These are phyloP conservation scores for Drosophila ohnishii DNA, from an alignment of 1,140 invertebrate genomes.

Conservation along the genomic window DNA sequence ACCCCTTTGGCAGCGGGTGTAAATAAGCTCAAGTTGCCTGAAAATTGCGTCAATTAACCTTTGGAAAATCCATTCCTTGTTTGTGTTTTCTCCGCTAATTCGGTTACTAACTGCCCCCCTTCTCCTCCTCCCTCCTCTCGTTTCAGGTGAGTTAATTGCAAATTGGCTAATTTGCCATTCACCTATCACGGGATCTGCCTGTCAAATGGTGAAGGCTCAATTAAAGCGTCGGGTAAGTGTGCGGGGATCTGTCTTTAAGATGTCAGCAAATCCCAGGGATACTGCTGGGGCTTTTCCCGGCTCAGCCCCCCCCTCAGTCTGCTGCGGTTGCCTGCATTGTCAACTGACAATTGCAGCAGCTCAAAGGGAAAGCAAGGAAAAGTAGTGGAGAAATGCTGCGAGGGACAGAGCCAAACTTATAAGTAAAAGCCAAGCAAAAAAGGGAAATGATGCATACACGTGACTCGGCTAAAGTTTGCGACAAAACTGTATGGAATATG, in stretches of 20 bases:
- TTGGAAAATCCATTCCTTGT: constrained; percentile 15
- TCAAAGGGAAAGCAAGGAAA: constrained; percentile 28
- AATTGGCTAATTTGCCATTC: constrained; percentile 20
- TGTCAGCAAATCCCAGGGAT: constrained; percentile 17
- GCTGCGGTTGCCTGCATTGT: constrained; percentile 58
- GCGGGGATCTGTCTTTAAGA: constrained; percentile 24
- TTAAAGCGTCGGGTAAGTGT: constrained; percentile 24
- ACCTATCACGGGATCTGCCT: neutral
- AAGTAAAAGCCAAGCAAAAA: constrained; percentile 53
- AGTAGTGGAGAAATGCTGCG: neutral
- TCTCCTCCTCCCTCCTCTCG: neutral
- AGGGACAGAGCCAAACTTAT: constrained; percentile 9
- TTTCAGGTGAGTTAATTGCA: constrained; percentile 32
- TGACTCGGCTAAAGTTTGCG: constrained; percentile 20
- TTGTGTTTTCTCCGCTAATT: constrained; percentile 37
- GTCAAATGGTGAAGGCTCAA: constrained; percentile 27
- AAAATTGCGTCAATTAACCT: constrained; percentile 73
- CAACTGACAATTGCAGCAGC: constrained; percentile 63
- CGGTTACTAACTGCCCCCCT: constrained; percentile 13
- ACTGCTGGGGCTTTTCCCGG: neutral
- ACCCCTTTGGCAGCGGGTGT: constrained; percentile 14
- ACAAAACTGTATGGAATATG: neutral
- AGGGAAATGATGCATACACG: constrained; percentile 63
- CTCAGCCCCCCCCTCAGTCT: neutral
- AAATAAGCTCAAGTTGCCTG: constrained; percentile 34